phyloP scores from a whole-genome alignment of 1,140 invertebrate species.

The Solen grandis region DNA sequence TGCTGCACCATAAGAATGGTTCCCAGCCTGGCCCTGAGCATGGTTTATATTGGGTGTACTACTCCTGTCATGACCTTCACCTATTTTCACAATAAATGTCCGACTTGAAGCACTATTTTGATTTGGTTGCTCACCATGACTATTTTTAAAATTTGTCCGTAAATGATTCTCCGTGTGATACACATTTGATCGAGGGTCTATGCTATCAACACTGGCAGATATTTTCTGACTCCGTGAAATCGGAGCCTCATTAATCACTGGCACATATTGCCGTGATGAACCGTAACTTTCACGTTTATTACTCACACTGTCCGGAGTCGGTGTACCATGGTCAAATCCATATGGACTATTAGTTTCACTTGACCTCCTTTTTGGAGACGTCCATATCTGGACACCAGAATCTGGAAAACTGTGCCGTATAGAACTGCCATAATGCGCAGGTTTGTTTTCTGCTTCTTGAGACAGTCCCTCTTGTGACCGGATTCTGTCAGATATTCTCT shows the following conservation, averaged over 20 bases:
- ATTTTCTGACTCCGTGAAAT: conserved; percentile 55
- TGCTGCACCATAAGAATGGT: conserved; percentile 69
- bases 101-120: conserved; percentile 49
- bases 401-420: conserved; percentile 65
- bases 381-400: conserved; percentile 54
- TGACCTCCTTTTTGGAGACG: conserved; percentile 4
- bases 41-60: conserved; percentile 29
- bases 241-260: conserved; percentile 54
- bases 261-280: conserved; percentile 66
- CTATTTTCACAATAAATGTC: conserved; percentile 67
- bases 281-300: conserved; percentile 26
- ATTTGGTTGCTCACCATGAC: conserved; percentile 54
- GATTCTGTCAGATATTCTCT: conserved; percentile 35
- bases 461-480: conserved; percentile 55
- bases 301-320: conserved; percentile 17
- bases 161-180: conserved; percentile 58
- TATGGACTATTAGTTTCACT: conserved; percentile 46
- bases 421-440: background rate
- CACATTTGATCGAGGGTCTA: conserved; percentile 59
- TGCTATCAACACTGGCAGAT: conserved; percentile 69
- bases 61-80: conserved; percentile 55
- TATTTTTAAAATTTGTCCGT: conserved; percentile 55
- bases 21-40: conserved; percentile 25
- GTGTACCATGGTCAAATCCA: conserved; percentile 40
- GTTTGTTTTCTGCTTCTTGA: conserved; percentile 14